Evolutionary conservation across 2,888 invertebrate genomes (phyloP).

Genomic region (Chironomus tentans): DNA sequence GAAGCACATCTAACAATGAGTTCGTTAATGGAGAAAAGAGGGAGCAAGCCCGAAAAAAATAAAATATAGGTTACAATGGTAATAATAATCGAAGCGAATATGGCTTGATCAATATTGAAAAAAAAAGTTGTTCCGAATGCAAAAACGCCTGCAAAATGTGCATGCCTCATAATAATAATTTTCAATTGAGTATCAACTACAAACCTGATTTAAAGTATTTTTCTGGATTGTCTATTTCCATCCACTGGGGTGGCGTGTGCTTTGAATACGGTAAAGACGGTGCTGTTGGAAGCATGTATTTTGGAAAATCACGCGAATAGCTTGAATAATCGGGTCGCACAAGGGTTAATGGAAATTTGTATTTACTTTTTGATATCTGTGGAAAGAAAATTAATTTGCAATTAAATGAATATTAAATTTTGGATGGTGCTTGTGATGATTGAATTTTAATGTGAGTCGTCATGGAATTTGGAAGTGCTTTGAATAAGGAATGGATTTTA

Average conservation of each 20-base stretch:
- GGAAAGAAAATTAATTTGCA: neutral
- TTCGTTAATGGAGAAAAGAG: neutral
- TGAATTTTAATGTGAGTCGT: no score
- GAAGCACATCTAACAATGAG: neutral
- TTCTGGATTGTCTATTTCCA: slow-evolving; percentile 36
- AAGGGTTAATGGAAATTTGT: slow-evolving; percentile 1
- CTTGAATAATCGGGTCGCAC: slow-evolving; percentile 3
- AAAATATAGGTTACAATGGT: slow-evolving; percentile 14
- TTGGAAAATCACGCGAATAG: neutral
- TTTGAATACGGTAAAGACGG: slow-evolving; percentile 34
- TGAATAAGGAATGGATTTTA: no score
- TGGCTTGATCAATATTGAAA: slow-evolving; percentile 16
- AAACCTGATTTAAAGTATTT: slow-evolving; percentile 38
- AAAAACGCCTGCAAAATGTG: slow-evolving; percentile 19
- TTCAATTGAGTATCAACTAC: slow-evolving; percentile 14
- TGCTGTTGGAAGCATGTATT: slow-evolving; percentile 26
- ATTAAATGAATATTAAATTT: neutral
- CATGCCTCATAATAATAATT: neutral
- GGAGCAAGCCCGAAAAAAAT: neutral
- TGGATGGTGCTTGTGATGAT: no score
- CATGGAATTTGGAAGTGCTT: no score
- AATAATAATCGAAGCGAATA: neutral
- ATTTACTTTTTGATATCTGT: slow-evolving; percentile 4
- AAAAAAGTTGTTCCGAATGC: neutral
- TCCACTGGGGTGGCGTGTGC: slow-evolving; percentile 38